Percentiles rank a stretch among this genome's conserved stretches.
phyloP scores from a whole-genome alignment of 1,140 invertebrate species.

The Zaprionus taronus region DNA sequence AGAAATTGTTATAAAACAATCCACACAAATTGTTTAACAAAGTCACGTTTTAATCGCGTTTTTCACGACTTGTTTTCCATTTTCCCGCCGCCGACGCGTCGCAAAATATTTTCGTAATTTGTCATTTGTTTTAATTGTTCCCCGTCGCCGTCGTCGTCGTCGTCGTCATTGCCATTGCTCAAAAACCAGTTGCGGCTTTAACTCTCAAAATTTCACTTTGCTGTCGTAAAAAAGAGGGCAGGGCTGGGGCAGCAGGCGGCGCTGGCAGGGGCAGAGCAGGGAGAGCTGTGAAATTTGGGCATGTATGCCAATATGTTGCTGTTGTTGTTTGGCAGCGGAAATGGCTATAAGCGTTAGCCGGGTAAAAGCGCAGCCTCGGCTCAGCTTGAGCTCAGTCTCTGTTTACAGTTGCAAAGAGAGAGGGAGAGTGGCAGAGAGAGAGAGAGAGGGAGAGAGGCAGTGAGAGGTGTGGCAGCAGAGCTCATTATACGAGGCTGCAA shows the following conservation, averaged over 20 bases:
- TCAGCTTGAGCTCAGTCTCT: slow-evolving; percentile 8
- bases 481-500: slow-evolving; percentile 9
- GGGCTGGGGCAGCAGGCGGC: neutral
- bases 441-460: neutral
- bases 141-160: slow-evolving; percentile 41
- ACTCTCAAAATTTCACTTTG: slow-evolving; percentile 47
- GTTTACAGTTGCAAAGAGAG: slow-evolving; percentile 20
- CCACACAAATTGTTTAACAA: slow-evolving; percentile 6
- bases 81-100: slow-evolving; percentile 47
- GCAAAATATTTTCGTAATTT: slow-evolving; percentile 46
- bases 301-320: slow-evolving; percentile 75
- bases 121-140: slow-evolving; percentile 35
- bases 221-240: slow-evolving; percentile 24
- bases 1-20: slow-evolving; percentile 29
- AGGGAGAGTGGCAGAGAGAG: neutral
- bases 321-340: slow-evolving; percentile 54
- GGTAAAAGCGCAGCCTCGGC: slow-evolving; percentile 22
- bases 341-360: slow-evolving; percentile 64
- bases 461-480: neutral
- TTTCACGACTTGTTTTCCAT: slow-evolving; percentile 62
- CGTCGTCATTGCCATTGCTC: slow-evolving; percentile 23
- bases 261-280: neutral
- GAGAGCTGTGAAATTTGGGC: slow-evolving; percentile 59
- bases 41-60: slow-evolving; percentile 28
- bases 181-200: slow-evolving; percentile 59